Percentiles rank a stretch among this genome's conserved stretches.
Conservation (phyloP, 2,888 invertebrate species). For the Drosophila macrospina region DNA sequence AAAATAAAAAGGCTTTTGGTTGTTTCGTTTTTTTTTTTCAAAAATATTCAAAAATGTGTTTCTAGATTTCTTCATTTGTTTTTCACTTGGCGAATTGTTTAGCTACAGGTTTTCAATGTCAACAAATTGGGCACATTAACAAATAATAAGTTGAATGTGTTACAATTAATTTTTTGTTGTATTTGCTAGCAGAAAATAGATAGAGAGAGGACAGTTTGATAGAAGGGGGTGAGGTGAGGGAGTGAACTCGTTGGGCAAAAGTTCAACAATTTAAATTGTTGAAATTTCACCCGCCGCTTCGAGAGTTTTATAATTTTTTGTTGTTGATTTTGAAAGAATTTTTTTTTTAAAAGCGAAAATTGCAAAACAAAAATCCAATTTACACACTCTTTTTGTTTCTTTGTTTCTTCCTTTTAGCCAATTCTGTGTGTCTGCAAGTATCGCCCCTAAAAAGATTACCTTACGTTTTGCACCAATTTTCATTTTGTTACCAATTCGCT, state of each 20-base stretch:
- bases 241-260: conserved; percentile 23
- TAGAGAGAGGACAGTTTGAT: conserved; percentile 27
- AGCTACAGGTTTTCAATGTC: conserved; percentile 85
- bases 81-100: conserved; percentile 82
- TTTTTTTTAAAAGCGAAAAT: conserved; percentile 83
- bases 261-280: conserved; percentile 16
- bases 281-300: conserved; percentile 20
- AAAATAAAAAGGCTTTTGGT: conserved; percentile 44
- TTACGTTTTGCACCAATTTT: conserved; percentile 30
- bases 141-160: conserved; percentile 45
- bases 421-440: conserved; percentile 76
- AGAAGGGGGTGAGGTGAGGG: conserved; percentile 16
- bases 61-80: conserved; percentile 21
- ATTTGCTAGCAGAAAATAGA: conserved; percentile 65
- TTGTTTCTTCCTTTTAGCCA: conserved; percentile 31
- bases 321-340: conserved; percentile 44
- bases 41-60: conserved; percentile 70
- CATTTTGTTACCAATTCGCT: conserved; percentile 59
- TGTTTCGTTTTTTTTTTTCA: conserved; percentile 44
- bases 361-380: conserved; percentile 86
- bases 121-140: conserved; percentile 75
- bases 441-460: conserved; percentile 74
- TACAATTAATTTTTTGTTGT: conserved; percentile 81
- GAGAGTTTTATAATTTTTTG: neutral
- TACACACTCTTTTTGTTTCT: conserved; percentile 40